Conservation (phyloP, 2,888 invertebrate species). For the Drosophila infuscata region DNA sequence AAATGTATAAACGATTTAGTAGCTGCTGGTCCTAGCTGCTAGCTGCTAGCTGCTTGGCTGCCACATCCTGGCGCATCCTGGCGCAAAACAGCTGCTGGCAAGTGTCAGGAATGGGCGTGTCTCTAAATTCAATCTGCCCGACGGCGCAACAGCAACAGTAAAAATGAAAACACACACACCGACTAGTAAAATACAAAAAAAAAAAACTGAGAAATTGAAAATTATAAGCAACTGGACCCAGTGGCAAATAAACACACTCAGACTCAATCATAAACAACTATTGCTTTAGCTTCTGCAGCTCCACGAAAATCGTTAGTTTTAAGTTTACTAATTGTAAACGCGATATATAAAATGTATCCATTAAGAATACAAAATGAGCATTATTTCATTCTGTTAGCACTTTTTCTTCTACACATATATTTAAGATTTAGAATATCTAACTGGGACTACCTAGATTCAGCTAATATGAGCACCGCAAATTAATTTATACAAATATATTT, state of each 20-base stretch:
- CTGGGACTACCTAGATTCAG: background rate
- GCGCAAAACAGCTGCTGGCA: conserved; percentile 74
- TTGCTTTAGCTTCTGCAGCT: conserved; percentile 6
- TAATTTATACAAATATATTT: background rate
- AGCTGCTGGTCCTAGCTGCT: conserved; percentile 62
- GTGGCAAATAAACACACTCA: conserved; percentile 43
- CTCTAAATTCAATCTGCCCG: conserved; percentile 69
- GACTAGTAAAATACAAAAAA: conserved; percentile 39
- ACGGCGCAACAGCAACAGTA: conserved; percentile 32
- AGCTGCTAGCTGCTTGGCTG: conserved; percentile 59
- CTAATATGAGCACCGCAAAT: too few relatives aligned
- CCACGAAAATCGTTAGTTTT: background rate
- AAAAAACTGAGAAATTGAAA: conserved; percentile 61
- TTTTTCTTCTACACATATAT: background rate
- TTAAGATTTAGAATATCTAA: background rate
- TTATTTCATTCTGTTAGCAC: background rate
- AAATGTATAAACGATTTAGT: conserved; percentile 81
- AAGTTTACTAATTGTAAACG: background rate
- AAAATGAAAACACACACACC: conserved; percentile 9
- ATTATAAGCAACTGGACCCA: conserved; percentile 58
- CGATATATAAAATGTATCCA: background rate
- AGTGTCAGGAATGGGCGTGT: conserved; percentile 64
- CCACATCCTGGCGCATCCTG: conserved; percentile 57
- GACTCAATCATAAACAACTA: conserved; percentile 28
- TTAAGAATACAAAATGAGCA: background rate